phyloP scores from a whole-genome alignment of 2,888 invertebrate genomes.

The Aphodius granarius region DNA sequence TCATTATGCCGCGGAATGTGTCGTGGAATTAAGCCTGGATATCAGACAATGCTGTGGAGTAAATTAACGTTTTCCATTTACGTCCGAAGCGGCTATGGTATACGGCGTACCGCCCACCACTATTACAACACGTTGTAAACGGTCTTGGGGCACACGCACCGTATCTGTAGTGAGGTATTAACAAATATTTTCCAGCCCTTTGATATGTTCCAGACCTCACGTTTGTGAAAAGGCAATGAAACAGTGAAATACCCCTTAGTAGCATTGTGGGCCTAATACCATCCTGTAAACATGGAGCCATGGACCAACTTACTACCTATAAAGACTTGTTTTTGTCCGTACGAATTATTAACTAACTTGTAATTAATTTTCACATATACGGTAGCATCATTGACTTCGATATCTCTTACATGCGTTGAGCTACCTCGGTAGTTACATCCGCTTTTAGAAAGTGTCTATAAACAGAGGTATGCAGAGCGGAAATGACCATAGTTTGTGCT shows the following conservation, averaged over 20 bases:
- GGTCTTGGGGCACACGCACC: not conserved
- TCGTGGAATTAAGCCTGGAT: slow-evolving; percentile 19
- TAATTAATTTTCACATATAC: not conserved
- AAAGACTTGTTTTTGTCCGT: not conserved
- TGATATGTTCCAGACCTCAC: no score
- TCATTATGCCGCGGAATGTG: slow-evolving; percentile 15
- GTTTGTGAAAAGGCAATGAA: no score
- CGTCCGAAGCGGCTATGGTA: slow-evolving; percentile 4
- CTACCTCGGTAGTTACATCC: not conserved
- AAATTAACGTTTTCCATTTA: slow-evolving; percentile 27
- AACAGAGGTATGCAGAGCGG: not conserved
- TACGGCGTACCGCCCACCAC: slow-evolving; percentile 15
- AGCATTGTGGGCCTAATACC: not conserved
- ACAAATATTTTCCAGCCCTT: no score
- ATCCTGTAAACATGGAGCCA: not conserved
- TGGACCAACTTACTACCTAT: no score
- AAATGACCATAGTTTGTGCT: not conserved
- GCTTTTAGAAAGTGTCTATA: not conserved
- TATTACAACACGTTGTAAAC: not conserved
- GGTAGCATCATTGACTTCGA: not conserved
- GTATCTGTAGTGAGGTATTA: no score
- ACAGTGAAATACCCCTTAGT: no score
- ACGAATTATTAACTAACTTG: not conserved
- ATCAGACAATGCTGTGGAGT: slow-evolving; percentile 22
- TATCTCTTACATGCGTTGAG: not conserved